Conservation (phyloP, 2,113 vertebrate species). For the Triplophysa dalaica region DNA sequence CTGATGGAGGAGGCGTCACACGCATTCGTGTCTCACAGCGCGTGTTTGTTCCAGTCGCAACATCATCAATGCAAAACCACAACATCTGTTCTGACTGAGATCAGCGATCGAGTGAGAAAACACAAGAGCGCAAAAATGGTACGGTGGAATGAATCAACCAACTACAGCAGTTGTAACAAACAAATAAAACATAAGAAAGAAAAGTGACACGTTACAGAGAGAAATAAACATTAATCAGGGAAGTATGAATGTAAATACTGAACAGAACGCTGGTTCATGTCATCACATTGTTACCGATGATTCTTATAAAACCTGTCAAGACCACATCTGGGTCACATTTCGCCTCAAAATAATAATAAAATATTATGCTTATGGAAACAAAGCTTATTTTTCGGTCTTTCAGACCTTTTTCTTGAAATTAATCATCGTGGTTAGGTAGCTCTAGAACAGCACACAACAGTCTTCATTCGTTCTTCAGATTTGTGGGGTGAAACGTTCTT, state of each 20-base stretch:
- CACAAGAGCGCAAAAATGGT: background rate
- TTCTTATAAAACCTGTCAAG: background rate
- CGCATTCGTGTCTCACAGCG: conserved; percentile 76
- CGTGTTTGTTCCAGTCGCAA: conserved; percentile 55
- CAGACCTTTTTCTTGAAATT: no score
- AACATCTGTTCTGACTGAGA: conserved; percentile 68
- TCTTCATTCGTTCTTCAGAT: no score
- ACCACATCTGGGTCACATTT: background rate
- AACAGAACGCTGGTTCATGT: background rate
- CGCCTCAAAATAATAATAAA: no score
- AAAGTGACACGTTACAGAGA: no score
- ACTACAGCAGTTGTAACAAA: background rate
- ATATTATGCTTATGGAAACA: no score
- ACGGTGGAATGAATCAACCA: background rate
- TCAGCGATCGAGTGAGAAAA: background rate
- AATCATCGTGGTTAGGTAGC: no score
- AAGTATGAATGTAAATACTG: background rate
- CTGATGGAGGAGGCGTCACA: conserved; percentile 78
- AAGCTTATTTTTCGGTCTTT: background rate
- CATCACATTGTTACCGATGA: background rate
- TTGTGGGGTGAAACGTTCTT: background rate
- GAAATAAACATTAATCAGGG: background rate
- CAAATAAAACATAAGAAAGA: no score
- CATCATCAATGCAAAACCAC: conserved; percentile 88
- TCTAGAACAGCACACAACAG: no score